Percentiles rank a stretch among this genome's conserved stretches.
These are phyloP conservation scores for Linepithema humile DNA, from an alignment of 1,140 invertebrate genomes.

Conservation along the genomic window DNA sequence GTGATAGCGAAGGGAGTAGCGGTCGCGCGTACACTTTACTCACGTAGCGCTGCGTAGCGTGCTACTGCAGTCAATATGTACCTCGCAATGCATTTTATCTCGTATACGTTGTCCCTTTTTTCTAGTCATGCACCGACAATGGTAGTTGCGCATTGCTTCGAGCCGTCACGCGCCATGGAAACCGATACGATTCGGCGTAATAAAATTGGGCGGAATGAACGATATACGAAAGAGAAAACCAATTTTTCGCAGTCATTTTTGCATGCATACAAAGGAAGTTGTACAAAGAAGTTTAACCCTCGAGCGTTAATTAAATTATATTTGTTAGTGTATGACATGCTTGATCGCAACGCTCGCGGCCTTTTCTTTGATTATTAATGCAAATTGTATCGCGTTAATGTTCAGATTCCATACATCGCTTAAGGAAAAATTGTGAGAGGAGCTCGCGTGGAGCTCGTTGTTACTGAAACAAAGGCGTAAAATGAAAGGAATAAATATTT, in stretches of 20 bases:
- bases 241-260: background rate
- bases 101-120: background rate
- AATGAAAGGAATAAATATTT: background rate
- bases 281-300: background rate
- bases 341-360: background rate
- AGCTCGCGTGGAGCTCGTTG: background rate
- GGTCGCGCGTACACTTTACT: slow-evolving; percentile 37
- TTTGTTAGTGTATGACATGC: background rate
- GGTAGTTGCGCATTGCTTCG: background rate
- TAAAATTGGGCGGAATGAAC: slow-evolving; percentile 11
- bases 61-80: slow-evolving; percentile 3
- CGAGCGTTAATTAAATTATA: slow-evolving; percentile 32
- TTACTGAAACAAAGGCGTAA: background rate
- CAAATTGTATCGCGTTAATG: background rate
- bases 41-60: background rate
- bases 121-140: background rate
- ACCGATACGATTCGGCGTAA: slow-evolving; percentile 25
- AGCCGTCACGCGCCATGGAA: slow-evolving; percentile 13
- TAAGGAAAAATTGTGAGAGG: background rate
- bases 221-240: background rate
- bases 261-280: background rate
- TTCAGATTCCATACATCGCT: background rate
- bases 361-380: slow-evolving; percentile 5
- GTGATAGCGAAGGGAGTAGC: slow-evolving; percentile 9
- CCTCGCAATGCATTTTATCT: slow-evolving; percentile 13